A percentile compares a stretch with the other conserved stretches of the same genome.
phyloP scores from a whole-genome alignment of 2,888 invertebrate genomes.

The Monochamus alternatus region DNA sequence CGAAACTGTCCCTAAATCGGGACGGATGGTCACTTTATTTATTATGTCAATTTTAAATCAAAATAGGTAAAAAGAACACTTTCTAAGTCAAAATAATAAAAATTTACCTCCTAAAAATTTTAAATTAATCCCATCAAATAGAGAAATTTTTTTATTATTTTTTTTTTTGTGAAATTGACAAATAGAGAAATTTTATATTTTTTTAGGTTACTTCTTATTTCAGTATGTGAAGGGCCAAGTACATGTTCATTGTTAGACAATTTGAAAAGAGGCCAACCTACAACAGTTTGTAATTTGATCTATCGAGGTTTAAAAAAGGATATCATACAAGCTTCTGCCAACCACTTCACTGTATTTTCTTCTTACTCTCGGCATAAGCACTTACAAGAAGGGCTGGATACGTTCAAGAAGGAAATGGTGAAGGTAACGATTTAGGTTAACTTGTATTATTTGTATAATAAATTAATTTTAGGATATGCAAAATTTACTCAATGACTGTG shows the following conservation, averaged over 20 bases:
- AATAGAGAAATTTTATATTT: background rate
- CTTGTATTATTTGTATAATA: background rate
- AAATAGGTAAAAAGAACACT: too few species aligned
- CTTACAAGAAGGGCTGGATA: slow-evolving; percentile 71
- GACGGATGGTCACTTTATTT: too few species aligned
- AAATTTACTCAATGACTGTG: slow-evolving; percentile 59
- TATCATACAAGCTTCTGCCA: slow-evolving; percentile 76
- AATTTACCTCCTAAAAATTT: too few species aligned
- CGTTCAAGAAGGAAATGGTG: slow-evolving; percentile 67
- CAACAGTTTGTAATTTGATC: slow-evolving; percentile 77
- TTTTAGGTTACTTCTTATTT: slow-evolving; percentile 69
- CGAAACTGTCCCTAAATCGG: too few species aligned
- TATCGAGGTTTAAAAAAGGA: slow-evolving; percentile 73
- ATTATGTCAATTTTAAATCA: too few species aligned
- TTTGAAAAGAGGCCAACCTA: slow-evolving; percentile 74
- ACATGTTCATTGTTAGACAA: slow-evolving; percentile 72
- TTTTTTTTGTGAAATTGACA: background rate
- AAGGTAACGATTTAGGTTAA: background rate
- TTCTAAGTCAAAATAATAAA: too few species aligned
- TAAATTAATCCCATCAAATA: too few species aligned
- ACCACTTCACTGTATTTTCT: slow-evolving; percentile 77
- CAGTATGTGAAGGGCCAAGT: slow-evolving; percentile 70
- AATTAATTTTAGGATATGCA: slow-evolving; percentile 59
- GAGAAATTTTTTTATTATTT: background rate
- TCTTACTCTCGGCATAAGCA: slow-evolving; percentile 75